These are phyloP conservation scores for Stichopus chloronotus DNA, from an alignment of 35 echinoderm and acorn worm genomes.

Conservation along the genomic window DNA sequence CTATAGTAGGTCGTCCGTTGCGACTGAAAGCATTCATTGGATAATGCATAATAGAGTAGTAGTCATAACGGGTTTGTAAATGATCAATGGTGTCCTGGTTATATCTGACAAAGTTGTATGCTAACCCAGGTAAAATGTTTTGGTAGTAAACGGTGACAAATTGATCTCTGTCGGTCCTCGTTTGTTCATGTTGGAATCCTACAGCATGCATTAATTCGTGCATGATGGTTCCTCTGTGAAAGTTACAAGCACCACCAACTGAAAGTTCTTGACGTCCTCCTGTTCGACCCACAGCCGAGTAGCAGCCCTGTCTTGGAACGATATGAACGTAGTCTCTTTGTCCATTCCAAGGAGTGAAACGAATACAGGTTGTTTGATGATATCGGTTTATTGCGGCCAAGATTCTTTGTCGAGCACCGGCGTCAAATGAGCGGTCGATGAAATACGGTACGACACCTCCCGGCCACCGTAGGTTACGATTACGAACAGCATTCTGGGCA, in stretches of 20 bases:
- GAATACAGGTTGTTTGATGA: constrained; percentile 79
- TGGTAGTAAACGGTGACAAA: constrained; percentile 83
- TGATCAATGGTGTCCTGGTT: constrained; percentile 62
- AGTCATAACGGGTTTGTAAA: constrained; percentile 75
- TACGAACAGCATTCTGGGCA: constrained; percentile 55
- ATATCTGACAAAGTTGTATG: constrained; percentile 72
- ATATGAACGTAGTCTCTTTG: constrained; percentile 83
- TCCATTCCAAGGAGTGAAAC: constrained; percentile 65
- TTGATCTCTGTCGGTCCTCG: constrained; percentile 78
- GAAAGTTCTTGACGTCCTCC: constrained; percentile 86
- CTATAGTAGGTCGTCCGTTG: constrained; percentile 75
- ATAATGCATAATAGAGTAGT: constrained; percentile 90
- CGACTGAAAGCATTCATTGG: constrained; percentile 65
- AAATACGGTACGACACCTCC: constrained; percentile 81
- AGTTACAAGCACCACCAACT: constrained; percentile 70
- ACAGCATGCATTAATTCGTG: constrained; percentile 94
- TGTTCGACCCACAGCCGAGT: constrained; percentile 70
- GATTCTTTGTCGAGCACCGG: constrained; percentile 66
- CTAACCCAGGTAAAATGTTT: constrained; percentile 75
- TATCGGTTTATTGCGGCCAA: constrained; percentile 69
- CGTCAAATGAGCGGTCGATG: constrained; percentile 78
- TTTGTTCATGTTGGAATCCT: constrained; percentile 94
- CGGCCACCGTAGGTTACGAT: constrained; percentile 71
- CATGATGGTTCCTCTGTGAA: constrained; percentile 75
- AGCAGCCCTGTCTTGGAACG: constrained; percentile 84